Base-by-base conservation (phyloP, 1,140 invertebrate genomes). In the Drosophila erecta region DNA sequence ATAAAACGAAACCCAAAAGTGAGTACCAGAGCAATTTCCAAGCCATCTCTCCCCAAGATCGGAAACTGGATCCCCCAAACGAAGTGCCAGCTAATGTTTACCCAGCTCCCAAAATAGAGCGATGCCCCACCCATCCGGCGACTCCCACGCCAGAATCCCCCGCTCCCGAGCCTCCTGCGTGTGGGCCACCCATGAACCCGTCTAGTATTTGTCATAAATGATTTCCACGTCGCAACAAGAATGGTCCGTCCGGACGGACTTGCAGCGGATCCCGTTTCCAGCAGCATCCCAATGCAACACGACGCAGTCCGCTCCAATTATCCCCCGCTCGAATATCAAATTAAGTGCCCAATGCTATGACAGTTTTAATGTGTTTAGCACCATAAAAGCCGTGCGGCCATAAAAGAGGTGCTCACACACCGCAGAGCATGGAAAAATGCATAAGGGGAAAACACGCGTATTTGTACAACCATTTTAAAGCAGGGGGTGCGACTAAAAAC, bases 301-400 rank as follows among this genome's bases (percentile, higher is more conserved):
- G 37, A 41, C 27, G 60, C 37, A 64, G 76, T 87, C 84, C 70
- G 80, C 59, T 79, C 79, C 84, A 89, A 87, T 87, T 87, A 87
- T 84, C 64, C 76, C 72, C 60, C 50, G 70, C 84, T 80, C 84
- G 79, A 77, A 79, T 87, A 87, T 89, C 84, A 89, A 84, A 87
- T 87, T 87, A 87, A 87, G 84, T 89, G 79, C 72, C 79, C 79
- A 69, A 64, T 76, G 84, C 79, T 80, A 70, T 89, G 84, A 87
- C 84, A 87, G 79, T 87, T 87, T 87, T 87, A 89, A 87, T 87
- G 84, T 87, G 64, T 87, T 89, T 84, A 79, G 56, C 83, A 72
- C 79, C 76, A 87, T 86, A 87, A 87, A 83, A 79, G 73, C 79
- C 55, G 74, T 51, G 49, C 53, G 44, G 57, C 44, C 81, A 50